Conservation (phyloP, 2,888 invertebrate genomes). For the Apocheima hispidaria region DNA sequence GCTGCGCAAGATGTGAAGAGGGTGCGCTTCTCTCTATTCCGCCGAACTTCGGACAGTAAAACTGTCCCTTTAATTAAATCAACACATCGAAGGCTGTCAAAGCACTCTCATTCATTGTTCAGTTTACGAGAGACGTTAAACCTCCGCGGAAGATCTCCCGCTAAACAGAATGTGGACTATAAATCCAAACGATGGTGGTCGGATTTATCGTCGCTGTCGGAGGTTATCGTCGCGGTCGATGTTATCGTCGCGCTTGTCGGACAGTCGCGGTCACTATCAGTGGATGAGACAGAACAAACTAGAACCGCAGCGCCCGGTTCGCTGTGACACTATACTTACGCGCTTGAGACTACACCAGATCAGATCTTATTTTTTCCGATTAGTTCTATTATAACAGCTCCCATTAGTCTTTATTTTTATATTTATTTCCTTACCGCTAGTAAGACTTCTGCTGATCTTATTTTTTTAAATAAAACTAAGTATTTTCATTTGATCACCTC, state of each 20-base stretch:
- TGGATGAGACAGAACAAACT: not conserved
- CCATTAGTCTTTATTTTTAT: too few species aligned
- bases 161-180: constrained; percentile 16
- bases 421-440: too few species aligned
- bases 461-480: too few species aligned
- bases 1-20: too few species aligned
- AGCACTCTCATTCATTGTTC: constrained; percentile 10
- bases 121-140: constrained; percentile 9
- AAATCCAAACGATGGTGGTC: constrained; percentile 2
- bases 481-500: too few species aligned
- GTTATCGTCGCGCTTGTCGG: not conserved
- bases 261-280: not conserved
- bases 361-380: too few species aligned
- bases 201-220: constrained; percentile 2
- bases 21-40: not conserved
- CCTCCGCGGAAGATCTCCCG: constrained; percentile 12
- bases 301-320: not conserved
- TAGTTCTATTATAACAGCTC: too few species aligned
- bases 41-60: not conserved
- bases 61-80: constrained; percentile 14
- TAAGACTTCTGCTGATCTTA: too few species aligned
- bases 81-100: constrained; percentile 9
- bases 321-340: not conserved
- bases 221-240: constrained; percentile 1
- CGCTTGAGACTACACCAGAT: too few species aligned